Percentiles rank a stretch among this genome's conserved stretches.
These are phyloP conservation scores for Tadarida brasiliensis DNA, from an alignment of 2,797 vertebrate species.

Conservation along the genomic window DNA sequence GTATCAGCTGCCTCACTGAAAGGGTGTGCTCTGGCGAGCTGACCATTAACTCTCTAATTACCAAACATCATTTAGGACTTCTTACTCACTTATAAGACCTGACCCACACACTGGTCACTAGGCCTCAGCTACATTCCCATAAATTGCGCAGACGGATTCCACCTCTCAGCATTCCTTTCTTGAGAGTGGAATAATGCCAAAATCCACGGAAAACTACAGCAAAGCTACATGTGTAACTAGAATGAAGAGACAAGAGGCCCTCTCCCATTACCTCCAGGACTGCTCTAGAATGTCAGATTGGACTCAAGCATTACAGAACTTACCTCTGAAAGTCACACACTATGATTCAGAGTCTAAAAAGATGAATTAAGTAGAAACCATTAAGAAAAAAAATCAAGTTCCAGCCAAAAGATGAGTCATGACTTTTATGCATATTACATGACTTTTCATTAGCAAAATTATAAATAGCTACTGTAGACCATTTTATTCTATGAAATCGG, in stretches of 20 bases:
- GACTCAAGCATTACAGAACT: slow-evolving; percentile 50
- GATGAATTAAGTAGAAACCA: slow-evolving; percentile 51
- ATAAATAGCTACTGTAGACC: slow-evolving; percentile 61
- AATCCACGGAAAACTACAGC: slow-evolving; percentile 42
- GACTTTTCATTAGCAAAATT: slow-evolving; percentile 68
- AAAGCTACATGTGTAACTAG: background rate
- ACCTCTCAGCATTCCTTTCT: background rate
- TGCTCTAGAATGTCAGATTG: slow-evolving; percentile 26
- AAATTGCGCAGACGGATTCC: slow-evolving; percentile 17
- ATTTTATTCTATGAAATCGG: slow-evolving; percentile 47
- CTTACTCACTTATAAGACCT: slow-evolving; percentile 17
- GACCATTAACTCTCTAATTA: slow-evolving; percentile 21
- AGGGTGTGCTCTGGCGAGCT: background rate
- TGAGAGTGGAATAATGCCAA: background rate
- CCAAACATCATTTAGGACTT: background rate
- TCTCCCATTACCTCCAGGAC: background rate
- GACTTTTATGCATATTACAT: slow-evolving; percentile 57
- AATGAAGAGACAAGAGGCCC: background rate
- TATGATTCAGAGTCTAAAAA: slow-evolving; percentile 50
- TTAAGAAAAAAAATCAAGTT: slow-evolving; percentile 60
- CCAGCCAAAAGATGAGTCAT: slow-evolving; percentile 66
- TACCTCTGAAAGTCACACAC: slow-evolving; percentile 31
- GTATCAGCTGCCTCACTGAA: background rate
- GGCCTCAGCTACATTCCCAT: background rate
- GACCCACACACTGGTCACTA: background rate